These are phyloP conservation scores for Sebastiscus albofasciatus DNA, from an alignment of 2,797 vertebrate species.

Conservation along the genomic window DNA sequence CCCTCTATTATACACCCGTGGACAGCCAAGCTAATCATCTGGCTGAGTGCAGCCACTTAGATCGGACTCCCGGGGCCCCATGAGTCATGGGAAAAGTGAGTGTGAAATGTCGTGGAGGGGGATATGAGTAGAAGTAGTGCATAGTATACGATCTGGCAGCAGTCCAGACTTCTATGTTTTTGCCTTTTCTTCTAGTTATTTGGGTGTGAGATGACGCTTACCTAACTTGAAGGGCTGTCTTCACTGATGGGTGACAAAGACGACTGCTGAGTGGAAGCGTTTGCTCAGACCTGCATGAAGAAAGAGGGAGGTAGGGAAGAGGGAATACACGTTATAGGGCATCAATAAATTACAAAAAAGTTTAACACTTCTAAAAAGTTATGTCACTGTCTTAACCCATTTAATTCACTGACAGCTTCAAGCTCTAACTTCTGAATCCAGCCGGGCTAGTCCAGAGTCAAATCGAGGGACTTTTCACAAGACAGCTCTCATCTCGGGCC, in stretches of 20 bases:
- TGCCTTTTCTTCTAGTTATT: not conserved
- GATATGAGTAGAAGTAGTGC: slow-evolving; percentile 12
- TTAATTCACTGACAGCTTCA: not conserved
- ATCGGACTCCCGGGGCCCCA: slow-evolving; percentile 33
- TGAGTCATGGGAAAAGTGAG: slow-evolving; percentile 73
- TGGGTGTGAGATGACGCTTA: slow-evolving; percentile 10
- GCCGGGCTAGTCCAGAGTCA: not conserved
- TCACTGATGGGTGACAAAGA: slow-evolving; percentile 32
- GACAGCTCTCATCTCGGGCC: not conserved
- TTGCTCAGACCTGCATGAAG: slow-evolving; percentile 47
- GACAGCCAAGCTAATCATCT: slow-evolving; percentile 66
- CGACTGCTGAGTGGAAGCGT: slow-evolving; percentile 16
- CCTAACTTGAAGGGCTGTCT: slow-evolving; percentile 38
- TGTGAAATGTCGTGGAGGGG: slow-evolving; percentile 53
- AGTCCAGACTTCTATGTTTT: slow-evolving; percentile 15
- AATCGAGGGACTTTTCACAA: not conserved
- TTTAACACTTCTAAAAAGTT: not conserved
- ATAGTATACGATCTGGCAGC: slow-evolving; percentile 36
- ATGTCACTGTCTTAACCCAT: not conserved
- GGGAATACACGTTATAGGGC: not conserved
- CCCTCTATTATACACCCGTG: slow-evolving; percentile 29
- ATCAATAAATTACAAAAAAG: not conserved
- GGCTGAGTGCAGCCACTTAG: slow-evolving; percentile 67
- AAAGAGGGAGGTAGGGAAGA: not conserved
- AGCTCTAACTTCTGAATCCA: slow-evolving; percentile 1